phyloP scores from a whole-genome alignment of 1,140 invertebrate genomes.

The Yoshiicerus persimilis region DNA sequence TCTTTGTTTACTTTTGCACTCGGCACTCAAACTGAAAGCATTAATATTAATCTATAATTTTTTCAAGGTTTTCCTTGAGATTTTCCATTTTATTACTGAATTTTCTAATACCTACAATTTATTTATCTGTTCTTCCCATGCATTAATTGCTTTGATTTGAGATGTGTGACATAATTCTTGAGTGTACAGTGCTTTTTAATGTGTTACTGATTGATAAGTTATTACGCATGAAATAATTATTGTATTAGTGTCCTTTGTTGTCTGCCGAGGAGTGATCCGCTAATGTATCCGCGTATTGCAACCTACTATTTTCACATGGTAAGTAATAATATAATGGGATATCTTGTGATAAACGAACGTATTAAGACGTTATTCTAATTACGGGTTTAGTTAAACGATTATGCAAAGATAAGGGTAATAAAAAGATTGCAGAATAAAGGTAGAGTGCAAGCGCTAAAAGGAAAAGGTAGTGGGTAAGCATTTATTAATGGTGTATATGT shows the following conservation, averaged over 20 bases:
- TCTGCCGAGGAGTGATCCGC: neutral
- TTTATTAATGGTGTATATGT: neutral
- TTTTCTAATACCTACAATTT: neutral
- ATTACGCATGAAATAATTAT: neutral
- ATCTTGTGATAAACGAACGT: neutral
- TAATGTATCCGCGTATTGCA: neutral
- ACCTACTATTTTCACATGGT: neutral
- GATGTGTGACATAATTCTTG: neutral
- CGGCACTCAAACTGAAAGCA: too few relatives aligned
- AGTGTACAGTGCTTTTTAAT: neutral
- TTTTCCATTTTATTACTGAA: neutral
- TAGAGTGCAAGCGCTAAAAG: neutral
- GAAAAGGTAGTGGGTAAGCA: neutral
- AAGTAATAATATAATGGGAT: neutral
- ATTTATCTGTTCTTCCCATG: neutral
- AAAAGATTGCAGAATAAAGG: neutral
- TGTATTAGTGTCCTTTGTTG: neutral
- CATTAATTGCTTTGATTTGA: neutral
- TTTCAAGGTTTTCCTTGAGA: neutral
- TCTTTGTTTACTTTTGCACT: neutral
- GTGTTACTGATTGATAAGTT: neutral
- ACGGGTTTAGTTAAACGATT: neutral
- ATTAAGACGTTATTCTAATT: neutral
- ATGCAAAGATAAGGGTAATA: neutral
- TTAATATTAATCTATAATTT: neutral